Percentiles rank a stretch among this genome's conserved stretches.
Evolutionary conservation across 2,113 vertebrate species (phyloP).

Genomic region (Cygnus atratus): DNA sequence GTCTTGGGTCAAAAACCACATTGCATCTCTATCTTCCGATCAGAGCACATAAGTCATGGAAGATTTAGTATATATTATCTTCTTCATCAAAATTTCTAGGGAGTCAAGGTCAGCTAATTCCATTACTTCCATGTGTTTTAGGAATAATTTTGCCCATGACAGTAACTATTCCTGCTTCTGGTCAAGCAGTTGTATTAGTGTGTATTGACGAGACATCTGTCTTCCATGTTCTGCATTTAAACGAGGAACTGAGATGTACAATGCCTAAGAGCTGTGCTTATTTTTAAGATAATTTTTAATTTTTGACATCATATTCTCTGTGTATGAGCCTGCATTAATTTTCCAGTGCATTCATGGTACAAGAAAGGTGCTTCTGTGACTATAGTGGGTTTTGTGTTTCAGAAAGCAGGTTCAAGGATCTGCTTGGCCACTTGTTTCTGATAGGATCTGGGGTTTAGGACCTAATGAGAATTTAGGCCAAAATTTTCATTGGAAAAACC

Average conservation of each 20-base stretch:
- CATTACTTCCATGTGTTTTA: not conserved
- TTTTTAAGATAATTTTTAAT: constrained; percentile 14
- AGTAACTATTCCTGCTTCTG: not conserved
- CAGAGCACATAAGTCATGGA: not conserved
- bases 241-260: not conserved
- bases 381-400: not conserved
- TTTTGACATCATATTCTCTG: not conserved
- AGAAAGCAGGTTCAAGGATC: not conserved
- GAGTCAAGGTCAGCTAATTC: not conserved
- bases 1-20: not conserved
- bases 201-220: not conserved
- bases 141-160: not conserved
- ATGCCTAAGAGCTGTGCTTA: not conserved
- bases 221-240: not conserved
- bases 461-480: not conserved
- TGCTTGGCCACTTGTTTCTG: not conserved
- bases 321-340: not conserved
- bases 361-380: not conserved
- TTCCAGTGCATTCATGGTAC: not conserved
- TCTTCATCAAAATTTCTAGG: not conserved
- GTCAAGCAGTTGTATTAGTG: not conserved
- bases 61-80: not conserved
- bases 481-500: not conserved
- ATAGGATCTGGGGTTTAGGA: not conserved
- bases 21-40: not conserved